Evolutionary conservation across 1,140 invertebrate species (phyloP).

Genomic region (Tribolium madens): DNA sequence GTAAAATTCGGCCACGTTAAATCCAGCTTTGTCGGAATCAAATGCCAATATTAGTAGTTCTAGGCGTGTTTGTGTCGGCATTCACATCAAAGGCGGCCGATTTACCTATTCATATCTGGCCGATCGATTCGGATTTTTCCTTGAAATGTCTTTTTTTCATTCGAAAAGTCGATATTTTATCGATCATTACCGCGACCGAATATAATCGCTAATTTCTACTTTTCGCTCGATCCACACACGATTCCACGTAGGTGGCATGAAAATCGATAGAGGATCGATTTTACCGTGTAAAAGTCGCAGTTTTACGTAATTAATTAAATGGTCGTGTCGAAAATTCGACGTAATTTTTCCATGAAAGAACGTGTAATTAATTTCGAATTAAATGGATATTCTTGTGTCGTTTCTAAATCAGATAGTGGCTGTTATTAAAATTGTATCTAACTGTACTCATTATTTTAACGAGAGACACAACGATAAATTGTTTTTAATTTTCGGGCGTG

Average conservation of each 20-base stretch:
- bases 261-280: constrained; percentile 44
- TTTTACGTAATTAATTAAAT: constrained; percentile 30
- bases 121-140: constrained; percentile 28
- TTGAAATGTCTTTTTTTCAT: constrained; percentile 45
- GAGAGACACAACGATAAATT: constrained; percentile 16
- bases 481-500: constrained; percentile 33
- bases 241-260: constrained; percentile 42
- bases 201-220: constrained; percentile 48
- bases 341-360: constrained; percentile 12
- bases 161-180: constrained; percentile 50
- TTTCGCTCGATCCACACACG: constrained; percentile 17
- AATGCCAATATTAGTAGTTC: constrained; percentile 49
- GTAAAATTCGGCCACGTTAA: constrained; percentile 28
- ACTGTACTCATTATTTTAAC: constrained; percentile 21
- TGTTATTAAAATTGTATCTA: constrained; percentile 36
- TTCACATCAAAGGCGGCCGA: constrained; percentile 43
- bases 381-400: constrained; percentile 37
- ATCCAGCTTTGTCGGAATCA: constrained; percentile 41
- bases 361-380: constrained; percentile 34
- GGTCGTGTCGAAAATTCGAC: constrained; percentile 8
- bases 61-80: constrained; percentile 43
- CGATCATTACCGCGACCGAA: constrained; percentile 47
- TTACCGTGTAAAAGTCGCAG: too few relatives aligned
- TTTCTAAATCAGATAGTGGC: constrained; percentile 34
- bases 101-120: constrained; percentile 32